Base-by-base conservation (phyloP, 2,888 invertebrate genomes). In the Rhorus exstirpatorius region DNA sequence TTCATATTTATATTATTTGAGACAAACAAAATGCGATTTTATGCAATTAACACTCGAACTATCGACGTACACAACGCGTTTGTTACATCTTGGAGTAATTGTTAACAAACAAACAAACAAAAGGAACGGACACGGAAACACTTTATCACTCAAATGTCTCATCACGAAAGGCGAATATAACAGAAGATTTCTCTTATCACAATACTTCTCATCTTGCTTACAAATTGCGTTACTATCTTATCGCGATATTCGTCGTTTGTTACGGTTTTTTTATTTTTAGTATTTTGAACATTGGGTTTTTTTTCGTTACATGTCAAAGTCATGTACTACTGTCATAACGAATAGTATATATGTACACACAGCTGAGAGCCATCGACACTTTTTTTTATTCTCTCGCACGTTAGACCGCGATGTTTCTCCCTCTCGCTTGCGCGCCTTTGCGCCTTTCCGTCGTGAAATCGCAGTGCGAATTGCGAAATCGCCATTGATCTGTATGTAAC, bases 231-330 rank as follows among this genome's bases (percentile, higher is more conserved):
- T 61, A 81, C 67, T 65, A 67, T 67, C 31, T 72, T 67, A 53
- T 78, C 61, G 68, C 46, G 72, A 65, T 78, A 31, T 77, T 46
- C 78, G 78, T 74, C 60, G 44, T 55, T 44, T 24, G 10, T 35
- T 46, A 55, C 68, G 41, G 46, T 31, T 71, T 65, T 68, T 35
- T 60, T 41, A 26, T 53, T 31, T 38, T 61, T 35, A 24, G 61
- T 71, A 24, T 63, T 53, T 63, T 19, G 19, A 74, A 72, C 78
- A 68, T 68, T 35, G 60, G 67, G 26, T 10, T 53, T 24, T 61
- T 14, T 35, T 67, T 71, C 70, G 55, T 77, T 77, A 67, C 81
- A 77, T 81, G 81, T 81, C 81, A 78, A 78, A 74, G 46, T 74
- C 31, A 72, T 68, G 58, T 55, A 61, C 60, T 31, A 76, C 49